Evolutionary conservation across 2,113 vertebrate species (phyloP).

Genomic region (Chinchilla lanigera): DNA sequence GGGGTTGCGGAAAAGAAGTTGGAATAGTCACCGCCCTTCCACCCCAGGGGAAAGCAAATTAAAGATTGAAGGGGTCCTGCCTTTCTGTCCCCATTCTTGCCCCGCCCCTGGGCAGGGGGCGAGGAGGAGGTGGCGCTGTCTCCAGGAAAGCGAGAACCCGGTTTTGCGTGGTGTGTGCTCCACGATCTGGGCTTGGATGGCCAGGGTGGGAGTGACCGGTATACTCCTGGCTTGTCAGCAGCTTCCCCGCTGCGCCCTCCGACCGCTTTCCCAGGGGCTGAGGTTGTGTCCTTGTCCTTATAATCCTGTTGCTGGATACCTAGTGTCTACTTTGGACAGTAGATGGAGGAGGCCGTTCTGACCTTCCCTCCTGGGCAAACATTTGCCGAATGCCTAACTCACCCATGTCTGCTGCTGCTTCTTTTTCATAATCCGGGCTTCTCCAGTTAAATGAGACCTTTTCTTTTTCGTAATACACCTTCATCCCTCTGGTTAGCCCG

Average conservation of each 20-base stretch:
- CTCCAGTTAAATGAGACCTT: background rate
- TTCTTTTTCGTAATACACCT: background rate
- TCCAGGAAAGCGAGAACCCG: background rate
- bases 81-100: background rate
- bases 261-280: background rate
- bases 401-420: slow-evolving; percentile 25
- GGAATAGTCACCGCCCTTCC: slow-evolving; percentile 33
- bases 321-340: slow-evolving; percentile 49
- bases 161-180: slow-evolving; percentile 30
- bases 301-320: slow-evolving; percentile 63
- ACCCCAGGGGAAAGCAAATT: slow-evolving; percentile 64
- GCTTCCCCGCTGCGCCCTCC: background rate
- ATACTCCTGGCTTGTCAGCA: slow-evolving; percentile 51
- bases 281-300: slow-evolving; percentile 59
- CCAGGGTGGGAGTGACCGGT: slow-evolving; percentile 62
- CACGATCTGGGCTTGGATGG: background rate
- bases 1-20: slow-evolving; percentile 74
- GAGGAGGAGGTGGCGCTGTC: background rate
- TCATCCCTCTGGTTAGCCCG: background rate
- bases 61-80: slow-evolving; percentile 21
- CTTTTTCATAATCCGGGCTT: slow-evolving; percentile 47
- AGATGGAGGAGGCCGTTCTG: slow-evolving; percentile 49
- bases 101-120: background rate
- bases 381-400: slow-evolving; percentile 63
- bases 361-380: slow-evolving; percentile 63